Evolutionary conservation across 2,797 vertebrate genomes (phyloP).

Genomic region (Schizopygopsis malacanthus): DNA sequence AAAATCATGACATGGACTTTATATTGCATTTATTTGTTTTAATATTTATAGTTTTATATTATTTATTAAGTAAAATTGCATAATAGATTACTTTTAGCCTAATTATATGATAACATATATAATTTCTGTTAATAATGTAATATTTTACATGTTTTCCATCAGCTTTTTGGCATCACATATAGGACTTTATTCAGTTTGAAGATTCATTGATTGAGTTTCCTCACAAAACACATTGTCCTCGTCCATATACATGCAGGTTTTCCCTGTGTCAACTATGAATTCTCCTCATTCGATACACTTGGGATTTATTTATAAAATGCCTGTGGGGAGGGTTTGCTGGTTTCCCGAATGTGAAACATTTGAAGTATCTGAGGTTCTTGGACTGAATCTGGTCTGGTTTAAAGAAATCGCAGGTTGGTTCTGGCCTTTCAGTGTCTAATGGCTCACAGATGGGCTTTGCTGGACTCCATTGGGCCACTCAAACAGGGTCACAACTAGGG

Average conservation of each 20-base stretch:
- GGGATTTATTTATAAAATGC: conserved; percentile 76
- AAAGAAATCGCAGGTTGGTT: conserved; percentile 76
- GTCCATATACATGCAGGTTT: background rate
- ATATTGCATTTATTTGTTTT: too few relatives aligned
- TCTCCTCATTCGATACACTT: conserved; percentile 69
- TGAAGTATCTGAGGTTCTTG: conserved; percentile 73
- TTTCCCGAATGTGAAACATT: conserved; percentile 79
- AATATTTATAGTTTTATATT: too few relatives aligned
- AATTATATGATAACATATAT: too few relatives aligned
- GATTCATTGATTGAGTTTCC: background rate
- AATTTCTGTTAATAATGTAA: too few relatives aligned
- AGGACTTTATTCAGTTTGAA: background rate
- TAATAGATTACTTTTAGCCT: too few relatives aligned
- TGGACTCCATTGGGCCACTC: conserved; percentile 55
- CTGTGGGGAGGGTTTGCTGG: conserved; percentile 69
- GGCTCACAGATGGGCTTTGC: conserved; percentile 69
- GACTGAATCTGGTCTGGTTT: conserved; percentile 75
- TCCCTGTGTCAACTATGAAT: conserved; percentile 53
- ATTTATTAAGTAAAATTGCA: too few relatives aligned
- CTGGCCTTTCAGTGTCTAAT: conserved; percentile 73
- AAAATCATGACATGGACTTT: too few relatives aligned
- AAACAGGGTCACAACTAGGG: conserved; percentile 73
- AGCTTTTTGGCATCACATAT: background rate
- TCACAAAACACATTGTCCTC: background rate
- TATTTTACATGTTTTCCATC: background rate